These are phyloP conservation scores for Nomada ruficornis DNA, from an alignment of 2,888 invertebrate species.

Conservation along the genomic window DNA sequence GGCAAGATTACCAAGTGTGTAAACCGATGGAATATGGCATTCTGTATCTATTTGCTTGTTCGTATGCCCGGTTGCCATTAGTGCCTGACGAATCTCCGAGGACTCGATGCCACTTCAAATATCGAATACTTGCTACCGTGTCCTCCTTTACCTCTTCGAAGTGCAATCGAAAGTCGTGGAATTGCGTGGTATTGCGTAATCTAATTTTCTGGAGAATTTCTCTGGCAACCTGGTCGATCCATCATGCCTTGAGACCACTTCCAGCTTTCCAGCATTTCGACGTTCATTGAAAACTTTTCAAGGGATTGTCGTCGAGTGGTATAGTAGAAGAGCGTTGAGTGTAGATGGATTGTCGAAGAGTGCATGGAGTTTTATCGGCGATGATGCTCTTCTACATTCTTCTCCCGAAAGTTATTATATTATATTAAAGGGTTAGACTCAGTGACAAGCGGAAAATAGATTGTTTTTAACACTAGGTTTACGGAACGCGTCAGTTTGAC, in stretches of 20 bases:
- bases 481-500: too few relatives aligned
- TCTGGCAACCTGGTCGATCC: conserved; percentile 23
- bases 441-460: too few relatives aligned
- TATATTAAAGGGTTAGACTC: too few relatives aligned
- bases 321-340: not conserved
- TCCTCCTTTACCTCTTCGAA: not conserved
- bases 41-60: conserved; percentile 11
- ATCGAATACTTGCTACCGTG: not conserved
- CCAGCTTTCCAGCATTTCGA: conserved; percentile 11
- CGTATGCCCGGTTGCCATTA: not conserved
- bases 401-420: too few relatives aligned
- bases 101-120: conserved; percentile 31
- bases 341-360: not conserved
- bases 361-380: not conserved
- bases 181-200: conserved; percentile 38
- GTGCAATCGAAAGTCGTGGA: conserved; percentile 34
- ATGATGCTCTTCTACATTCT: too few relatives aligned
- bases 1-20: not conserved
- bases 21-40: not conserved
- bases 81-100: conserved; percentile 8
- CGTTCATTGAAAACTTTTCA: conserved; percentile 5
- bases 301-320: not conserved
- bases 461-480: too few relatives aligned
- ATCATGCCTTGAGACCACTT: conserved; percentile 12
- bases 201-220: conserved; percentile 46